Evolutionary conservation across 2,797 vertebrate genomes (phyloP), one percentile per base, ranked within the genome.

Genomic region (Nasua narica): DNA sequence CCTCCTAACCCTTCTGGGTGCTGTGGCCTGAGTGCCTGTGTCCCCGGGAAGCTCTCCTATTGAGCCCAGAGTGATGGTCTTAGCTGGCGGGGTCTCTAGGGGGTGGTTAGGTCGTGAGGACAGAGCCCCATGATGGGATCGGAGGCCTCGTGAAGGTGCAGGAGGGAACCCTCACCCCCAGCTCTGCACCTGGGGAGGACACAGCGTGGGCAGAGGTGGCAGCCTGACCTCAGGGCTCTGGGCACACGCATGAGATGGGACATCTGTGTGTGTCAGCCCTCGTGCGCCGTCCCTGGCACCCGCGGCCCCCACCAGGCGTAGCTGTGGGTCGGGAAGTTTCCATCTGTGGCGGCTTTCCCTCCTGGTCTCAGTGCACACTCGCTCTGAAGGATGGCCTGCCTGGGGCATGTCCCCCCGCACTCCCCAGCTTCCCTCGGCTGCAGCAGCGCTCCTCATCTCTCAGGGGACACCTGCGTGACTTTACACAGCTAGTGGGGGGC

Each of bases 361-460:
- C 32, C 19, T 50, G n/a, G 37, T 32, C 19, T 40, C 43, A 9
- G 25, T 18, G n/a, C 10, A 4, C 10, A 4, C 15, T 5, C 0
- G 1, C 58, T 50, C 32, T 50, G 43, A 48, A 21, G 27, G n/a
- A 9, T 0, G 4, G 15, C 19, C 27, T n/a, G 11, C 25, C 3
- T 3, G 46, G 15, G 3, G 23, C 43, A 9, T 1, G 5, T 2
- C 14, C 2, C 3, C 14, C 25, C n/a, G 15, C 50, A 40, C 40
- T 52, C 67, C 18, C 13, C 70, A 56, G 15, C 16, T 46, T 48
- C 25, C 43, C n/a, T 50, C 4, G 21, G 40, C 5, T 25, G 27
- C 10, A 8, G 29, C 7, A 1, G 35, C 12, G 50, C 43, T 32
- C 60, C 35, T 35, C 11, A 6, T 13, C 25, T 37, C 40, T 15